phyloP scores from a whole-genome alignment of 2,888 invertebrate species.

The Chirona hameri region DNA sequence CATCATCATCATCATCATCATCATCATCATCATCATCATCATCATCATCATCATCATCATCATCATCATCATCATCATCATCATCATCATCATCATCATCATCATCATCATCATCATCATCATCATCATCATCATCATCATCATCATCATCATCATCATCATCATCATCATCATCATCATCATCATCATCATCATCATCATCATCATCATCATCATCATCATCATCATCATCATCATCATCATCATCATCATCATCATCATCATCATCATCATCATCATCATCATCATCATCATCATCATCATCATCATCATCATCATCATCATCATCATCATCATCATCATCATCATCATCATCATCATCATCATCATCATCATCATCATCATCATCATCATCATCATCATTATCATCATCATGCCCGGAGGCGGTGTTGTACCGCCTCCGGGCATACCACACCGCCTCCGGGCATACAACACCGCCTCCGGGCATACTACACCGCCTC shows the following conservation, averaged over 20 bases:
- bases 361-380: slow-evolving; percentile 22
- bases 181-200: slow-evolving; percentile 22
- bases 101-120: slow-evolving; percentile 22
- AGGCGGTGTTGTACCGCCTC: too few relatives aligned
- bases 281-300: slow-evolving; percentile 22
- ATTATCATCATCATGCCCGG: neutral
- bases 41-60: slow-evolving; percentile 22
- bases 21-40: too few relatives aligned
- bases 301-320: slow-evolving; percentile 5
- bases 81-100: slow-evolving; percentile 22
- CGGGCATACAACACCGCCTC: too few relatives aligned
- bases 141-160: slow-evolving; percentile 11
- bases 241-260: slow-evolving; percentile 11
- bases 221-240: slow-evolving; percentile 22
- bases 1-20: too few relatives aligned
- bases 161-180: slow-evolving; percentile 22
- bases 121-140: slow-evolving; percentile 22
- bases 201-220: slow-evolving; percentile 22
- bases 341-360: slow-evolving; percentile 10
- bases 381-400: slow-evolving; percentile 22
- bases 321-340: slow-evolving; percentile 7
- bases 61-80: slow-evolving; percentile 22
- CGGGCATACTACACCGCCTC: too few relatives aligned
- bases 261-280: slow-evolving; percentile 22
- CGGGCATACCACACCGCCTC: too few relatives aligned